phyloP scores from a whole-genome alignment of 2,113 vertebrate genomes.

The Ophiodon elongatus region DNA sequence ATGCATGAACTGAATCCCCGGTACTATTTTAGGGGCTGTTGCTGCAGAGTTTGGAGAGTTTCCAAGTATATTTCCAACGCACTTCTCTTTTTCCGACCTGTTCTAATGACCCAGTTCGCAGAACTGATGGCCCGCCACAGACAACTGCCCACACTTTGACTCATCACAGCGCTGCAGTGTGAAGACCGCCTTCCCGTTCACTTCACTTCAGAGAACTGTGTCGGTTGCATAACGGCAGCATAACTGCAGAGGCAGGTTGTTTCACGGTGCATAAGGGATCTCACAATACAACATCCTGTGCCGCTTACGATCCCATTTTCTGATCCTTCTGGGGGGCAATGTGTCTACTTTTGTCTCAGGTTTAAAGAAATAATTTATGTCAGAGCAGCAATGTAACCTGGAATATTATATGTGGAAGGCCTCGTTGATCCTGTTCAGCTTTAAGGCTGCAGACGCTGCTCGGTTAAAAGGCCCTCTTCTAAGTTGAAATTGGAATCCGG shows the following conservation, averaged over 20 bases:
- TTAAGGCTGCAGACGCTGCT: not conserved
- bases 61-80: not conserved
- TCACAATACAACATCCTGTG: conserved; percentile 19
- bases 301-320: conserved; percentile 8
- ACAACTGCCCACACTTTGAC: conserved; percentile 40
- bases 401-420: not conserved
- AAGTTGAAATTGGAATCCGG: not conserved
- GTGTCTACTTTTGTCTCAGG: conserved; percentile 37
- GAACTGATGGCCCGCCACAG: conserved; percentile 23
- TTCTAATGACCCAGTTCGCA: conserved; percentile 58
- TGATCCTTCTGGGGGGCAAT: conserved; percentile 24
- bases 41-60: conserved; percentile 11
- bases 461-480: not conserved
- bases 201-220: conserved; percentile 63
- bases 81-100: conserved; percentile 17
- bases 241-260: conserved; percentile 56
- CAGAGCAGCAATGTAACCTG: conserved; percentile 7
- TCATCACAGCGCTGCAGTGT: conserved; percentile 29
- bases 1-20: conserved; percentile 40
- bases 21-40: conserved; percentile 41
- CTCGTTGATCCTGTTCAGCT: conserved; percentile 23
- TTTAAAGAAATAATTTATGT: conserved; percentile 46
- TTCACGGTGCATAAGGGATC: conserved; percentile 47
- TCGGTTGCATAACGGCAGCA: conserved; percentile 69
- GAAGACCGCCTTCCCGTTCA: conserved; percentile 1